Conservation (phyloP, 2,113 vertebrate species). For the Haplochromis vanheusdeni region DNA sequence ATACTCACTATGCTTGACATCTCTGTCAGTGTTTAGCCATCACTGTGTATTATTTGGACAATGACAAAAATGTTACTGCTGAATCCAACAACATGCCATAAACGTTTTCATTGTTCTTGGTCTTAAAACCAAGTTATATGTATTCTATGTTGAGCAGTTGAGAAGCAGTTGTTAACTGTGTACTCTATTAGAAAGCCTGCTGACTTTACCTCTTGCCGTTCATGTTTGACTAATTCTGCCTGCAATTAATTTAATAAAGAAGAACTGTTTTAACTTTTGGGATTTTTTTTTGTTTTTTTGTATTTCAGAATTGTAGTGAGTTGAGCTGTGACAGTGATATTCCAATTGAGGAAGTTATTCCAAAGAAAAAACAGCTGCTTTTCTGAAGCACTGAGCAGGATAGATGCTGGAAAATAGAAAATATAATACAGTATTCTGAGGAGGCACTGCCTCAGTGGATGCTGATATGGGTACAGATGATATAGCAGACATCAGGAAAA, state of each 20-base stretch:
- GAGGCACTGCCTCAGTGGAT: background rate
- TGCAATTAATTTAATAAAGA: background rate
- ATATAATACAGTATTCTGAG: background rate
- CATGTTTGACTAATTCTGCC: background rate
- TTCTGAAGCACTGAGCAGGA: constrained; percentile 14
- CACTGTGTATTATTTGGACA: background rate
- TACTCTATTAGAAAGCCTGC: background rate
- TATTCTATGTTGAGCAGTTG: background rate
- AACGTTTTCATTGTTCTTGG: rapidly evolving
- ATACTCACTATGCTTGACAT: background rate
- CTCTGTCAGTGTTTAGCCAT: background rate
- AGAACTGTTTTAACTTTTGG: background rate
- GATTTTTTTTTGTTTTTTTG: background rate
- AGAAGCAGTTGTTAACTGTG: background rate
- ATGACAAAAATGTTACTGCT: background rate
- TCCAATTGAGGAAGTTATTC: background rate
- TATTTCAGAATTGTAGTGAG: background rate
- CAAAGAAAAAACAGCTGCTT: background rate
- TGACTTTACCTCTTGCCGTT: background rate
- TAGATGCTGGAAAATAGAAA: constrained; percentile 15
- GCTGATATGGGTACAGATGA: background rate
- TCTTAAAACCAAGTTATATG: background rate
- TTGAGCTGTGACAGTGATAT: background rate
- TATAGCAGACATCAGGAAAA: background rate
- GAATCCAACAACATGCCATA: background rate